phyloP scores from a whole-genome alignment of 2,888 invertebrate genomes.

The Macrosoma leucophasiata region DNA sequence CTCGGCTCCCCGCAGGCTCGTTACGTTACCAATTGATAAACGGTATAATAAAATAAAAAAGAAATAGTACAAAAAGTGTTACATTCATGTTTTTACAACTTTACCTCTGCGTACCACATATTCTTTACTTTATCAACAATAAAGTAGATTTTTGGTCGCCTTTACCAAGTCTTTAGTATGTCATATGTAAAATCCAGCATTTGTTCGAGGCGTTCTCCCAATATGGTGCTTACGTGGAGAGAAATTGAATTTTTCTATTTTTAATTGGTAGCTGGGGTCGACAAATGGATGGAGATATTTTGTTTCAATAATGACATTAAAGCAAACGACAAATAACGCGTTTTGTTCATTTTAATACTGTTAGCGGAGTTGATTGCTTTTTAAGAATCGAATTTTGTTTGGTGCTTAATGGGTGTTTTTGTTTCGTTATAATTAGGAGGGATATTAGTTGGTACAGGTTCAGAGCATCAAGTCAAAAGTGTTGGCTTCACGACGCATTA shows the following conservation, averaged over 20 bases:
- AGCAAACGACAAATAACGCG: conserved; percentile 18
- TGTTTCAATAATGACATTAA: conserved; percentile 24
- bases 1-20: conserved; percentile 59
- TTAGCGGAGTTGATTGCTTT: no score
- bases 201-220: conserved; percentile 70
- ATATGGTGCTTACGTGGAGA: conserved; percentile 56
- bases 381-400: no score
- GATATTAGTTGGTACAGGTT: no score
- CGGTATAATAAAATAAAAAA: conserved; percentile 64
- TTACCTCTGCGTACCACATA: conserved; percentile 5
- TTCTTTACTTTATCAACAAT: conserved; percentile 4
- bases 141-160: no score
- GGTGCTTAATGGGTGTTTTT: no score
- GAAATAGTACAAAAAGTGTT: conserved; percentile 63
- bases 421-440: no score
- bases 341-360: no score
- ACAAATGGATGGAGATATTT: conserved; percentile 27
- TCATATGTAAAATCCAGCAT: conserved; percentile 52
- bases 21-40: conserved; percentile 69
- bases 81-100: conserved; percentile 37
- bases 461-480: no score
- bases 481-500: no score
- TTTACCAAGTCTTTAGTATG: no score
- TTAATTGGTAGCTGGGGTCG: conserved; percentile 52
- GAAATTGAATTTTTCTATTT: conserved; percentile 65